Base-by-base conservation (phyloP, 2,888 invertebrate species). In the Tipula vernalis region DNA sequence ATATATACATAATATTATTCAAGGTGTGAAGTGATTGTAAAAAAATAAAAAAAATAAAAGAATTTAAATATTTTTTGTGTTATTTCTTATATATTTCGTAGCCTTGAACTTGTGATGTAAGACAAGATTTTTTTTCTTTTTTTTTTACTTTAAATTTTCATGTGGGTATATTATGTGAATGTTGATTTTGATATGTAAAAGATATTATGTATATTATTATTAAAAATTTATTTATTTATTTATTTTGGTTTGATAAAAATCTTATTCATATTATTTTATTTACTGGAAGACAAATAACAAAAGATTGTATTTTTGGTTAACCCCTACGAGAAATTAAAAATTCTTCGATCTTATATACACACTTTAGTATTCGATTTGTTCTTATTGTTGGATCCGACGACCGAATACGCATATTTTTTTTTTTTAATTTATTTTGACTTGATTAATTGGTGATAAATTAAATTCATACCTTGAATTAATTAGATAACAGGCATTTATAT, bases 21-120 rank as follows among this genome's bases (percentile, higher is more conserved):
- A 85, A 85, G 85, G 85, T 85, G 85, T 85, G 85, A 85, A 85
- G 85, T 85, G 85, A 85, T 85, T 85, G 85, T 85, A 85, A 85
- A 28, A 28, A 28, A 85, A 85, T n/a, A n/a, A n/a, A n/a, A n/a
- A n/a, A n/a, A n/a, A n/a, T n/a, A 84, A 84, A 84, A 84, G 84
- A 84, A 84, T 84, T 84, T 84, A 84, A 41, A 36, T 84, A 36
- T 84, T 39, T 71, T 84, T 71, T 71, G 71, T 71, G 71, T 71
- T 84, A 84, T 39, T 84, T 84, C 41, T 84, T 84, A 39, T 84
- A 39, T 84, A n/a, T 84, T 85, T 85, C 42, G 18, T 85, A 85
- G 42, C 85, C 85, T 85, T 85, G 85, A 85, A 85, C 85, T 85
- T 85, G 85, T 85, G 85, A 84, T 84, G 84, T 84, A 84, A 84